Evolutionary conservation across 2,888 invertebrate species (phyloP).

Genomic region (Trimorus sp.): DNA sequence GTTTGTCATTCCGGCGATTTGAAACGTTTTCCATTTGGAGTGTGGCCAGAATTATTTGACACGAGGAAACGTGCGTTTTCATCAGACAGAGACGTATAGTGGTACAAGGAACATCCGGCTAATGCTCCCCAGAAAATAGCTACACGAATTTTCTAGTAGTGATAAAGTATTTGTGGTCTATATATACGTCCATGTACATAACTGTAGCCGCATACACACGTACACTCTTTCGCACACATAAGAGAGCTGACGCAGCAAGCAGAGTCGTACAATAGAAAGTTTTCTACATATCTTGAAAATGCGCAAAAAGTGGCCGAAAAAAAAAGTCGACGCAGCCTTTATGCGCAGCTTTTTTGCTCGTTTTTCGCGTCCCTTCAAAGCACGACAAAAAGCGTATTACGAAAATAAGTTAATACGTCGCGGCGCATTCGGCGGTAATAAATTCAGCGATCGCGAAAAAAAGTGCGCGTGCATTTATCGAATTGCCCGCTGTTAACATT

Average conservation of each 20-base stretch:
- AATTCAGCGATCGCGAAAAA: background rate
- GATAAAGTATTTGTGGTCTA: constrained; percentile 62
- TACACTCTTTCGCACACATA: constrained; percentile 8
- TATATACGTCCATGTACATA: constrained; percentile 5
- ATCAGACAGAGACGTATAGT: constrained; percentile 66
- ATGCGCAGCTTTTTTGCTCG: constrained; percentile 43
- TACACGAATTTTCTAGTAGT: constrained; percentile 67
- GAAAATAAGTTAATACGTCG: constrained; percentile 47
- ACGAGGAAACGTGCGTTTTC: constrained; percentile 65
- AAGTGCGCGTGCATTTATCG: constrained; percentile 1
- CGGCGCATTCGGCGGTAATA: constrained; percentile 4
- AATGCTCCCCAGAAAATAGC: constrained; percentile 67
- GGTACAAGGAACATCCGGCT: constrained; percentile 65
- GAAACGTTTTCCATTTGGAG: constrained; percentile 61
- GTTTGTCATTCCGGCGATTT: constrained; percentile 60
- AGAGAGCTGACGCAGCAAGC: constrained; percentile 48
- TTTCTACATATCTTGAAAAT: constrained; percentile 62
- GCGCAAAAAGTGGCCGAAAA: constrained; percentile 44
- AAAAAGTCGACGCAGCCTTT: constrained; percentile 57
- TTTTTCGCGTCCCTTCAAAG: constrained; percentile 8
- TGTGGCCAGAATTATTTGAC: constrained; percentile 64
- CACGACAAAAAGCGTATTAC: constrained; percentile 38
- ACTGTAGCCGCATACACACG: background rate
- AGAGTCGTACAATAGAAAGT: constrained; percentile 54
- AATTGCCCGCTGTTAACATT: constrained; percentile 15